These are phyloP conservation scores for Notothenia rossii DNA, from an alignment of 2,113 vertebrate species.

Conservation along the genomic window DNA sequence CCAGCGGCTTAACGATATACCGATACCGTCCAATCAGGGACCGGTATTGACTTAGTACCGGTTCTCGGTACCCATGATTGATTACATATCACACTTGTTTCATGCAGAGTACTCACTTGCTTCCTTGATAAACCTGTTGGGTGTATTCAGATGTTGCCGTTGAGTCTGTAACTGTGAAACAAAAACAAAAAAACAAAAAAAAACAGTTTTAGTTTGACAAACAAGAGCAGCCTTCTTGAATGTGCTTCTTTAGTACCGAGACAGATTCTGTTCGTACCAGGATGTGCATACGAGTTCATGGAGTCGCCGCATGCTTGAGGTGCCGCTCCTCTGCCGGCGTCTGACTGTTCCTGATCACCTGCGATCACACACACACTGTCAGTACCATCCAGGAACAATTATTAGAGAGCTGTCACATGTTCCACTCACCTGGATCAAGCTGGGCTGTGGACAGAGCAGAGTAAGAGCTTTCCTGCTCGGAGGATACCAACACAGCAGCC, in stretches of 20 bases:
- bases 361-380: not conserved
- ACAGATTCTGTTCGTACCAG: conserved; percentile 60
- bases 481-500: conserved; percentile 55
- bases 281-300: conserved; percentile 72
- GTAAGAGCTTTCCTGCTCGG: conserved; percentile 71
- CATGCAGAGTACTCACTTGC: conserved; percentile 74
- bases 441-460: conserved; percentile 65
- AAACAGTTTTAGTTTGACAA: not conserved
- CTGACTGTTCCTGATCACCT: conserved; percentile 71
- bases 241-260: not conserved
- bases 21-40: no score
- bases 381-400: not conserved
- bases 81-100: not conserved
- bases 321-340: conserved; percentile 47
- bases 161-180: conserved; percentile 58
- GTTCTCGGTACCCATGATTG: no score
- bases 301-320: conserved; percentile 60
- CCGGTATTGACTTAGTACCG: no score
- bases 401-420: fast-evolving
- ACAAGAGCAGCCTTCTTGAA: not conserved
- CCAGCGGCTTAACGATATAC: no score
- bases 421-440: conserved; percentile 68
- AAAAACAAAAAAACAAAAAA: not conserved
- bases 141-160: conserved; percentile 78
- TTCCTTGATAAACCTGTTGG: conserved; percentile 84